Base-by-base conservation (phyloP, 2,888 invertebrate genomes). In the Cremastobaeus sp. region DNA sequence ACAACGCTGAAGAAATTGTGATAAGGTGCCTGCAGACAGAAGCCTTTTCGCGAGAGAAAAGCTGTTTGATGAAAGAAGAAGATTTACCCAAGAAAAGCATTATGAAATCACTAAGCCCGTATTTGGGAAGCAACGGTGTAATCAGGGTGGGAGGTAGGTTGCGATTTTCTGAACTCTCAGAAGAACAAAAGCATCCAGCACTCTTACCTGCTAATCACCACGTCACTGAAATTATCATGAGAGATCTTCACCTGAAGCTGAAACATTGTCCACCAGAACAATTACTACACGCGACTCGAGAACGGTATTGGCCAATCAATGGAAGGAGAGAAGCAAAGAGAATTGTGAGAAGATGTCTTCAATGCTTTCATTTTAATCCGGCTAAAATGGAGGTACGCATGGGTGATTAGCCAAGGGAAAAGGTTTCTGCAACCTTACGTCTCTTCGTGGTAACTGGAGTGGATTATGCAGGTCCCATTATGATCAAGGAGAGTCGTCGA, bases 271-370 rank as follows among this genome's bases (percentile, higher is more conserved):
- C 48, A 18, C 41, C 50, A 12, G 43, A 41, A 4, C 15, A 50
- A 50, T 20, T 62, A 4, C 34, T 62, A 2, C n/a, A 17, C 34
- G 14, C 50, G 2, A 32, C 25, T 8, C 39, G 50, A 6, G 12
- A 52, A 20, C 6, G 28, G 14, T 62, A 62, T 8, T 52, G 62
- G 50, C 34, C 62, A 3, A 3, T 41, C 8, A 11, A 11, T 8
- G 48, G 60, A n/a, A 17, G 72, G 32, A 60, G 20, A 18, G 30
- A 48, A 35, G 55, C 57, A 1, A 34, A 25, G 2, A 65, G 57
- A 18, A 17, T 66, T 1, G 25, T 65, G 3, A 54, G 28, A 5
- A 18, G 11, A 25, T 25, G 25, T 25, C 4, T 25, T 8, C 3
- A 25, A 25, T 25, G 25, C 25, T 25, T 25, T 8, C 25, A 8